Percentiles rank a stretch among this genome's conserved stretches.
Evolutionary conservation across 2,888 invertebrate species (phyloP).

Genomic region (Acrobeloides nanus): DNA sequence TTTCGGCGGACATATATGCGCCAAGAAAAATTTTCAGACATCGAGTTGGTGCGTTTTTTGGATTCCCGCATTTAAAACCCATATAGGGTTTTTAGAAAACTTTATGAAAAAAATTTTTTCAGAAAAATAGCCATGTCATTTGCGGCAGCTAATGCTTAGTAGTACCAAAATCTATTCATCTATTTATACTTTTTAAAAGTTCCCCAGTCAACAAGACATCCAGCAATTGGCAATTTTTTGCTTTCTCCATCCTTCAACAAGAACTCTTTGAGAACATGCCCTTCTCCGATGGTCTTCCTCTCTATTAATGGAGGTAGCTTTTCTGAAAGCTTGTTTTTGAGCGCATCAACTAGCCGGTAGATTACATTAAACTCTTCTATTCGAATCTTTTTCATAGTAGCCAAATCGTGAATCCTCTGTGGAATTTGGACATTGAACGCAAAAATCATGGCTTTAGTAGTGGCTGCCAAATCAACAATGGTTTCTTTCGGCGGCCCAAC

Average conservation of each 20-base stretch:
- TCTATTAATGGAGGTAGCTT: conserved; percentile 67
- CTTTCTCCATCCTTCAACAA: conserved; percentile 64
- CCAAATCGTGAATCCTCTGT: conserved; percentile 56
- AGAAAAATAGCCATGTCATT: too few relatives aligned
- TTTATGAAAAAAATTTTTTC: too few relatives aligned
- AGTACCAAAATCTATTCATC: too few relatives aligned
- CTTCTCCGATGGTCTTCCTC: conserved; percentile 70
- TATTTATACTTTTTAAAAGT: conserved; percentile 46
- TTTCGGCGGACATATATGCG: too few relatives aligned
- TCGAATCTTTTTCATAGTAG: conserved; percentile 60
- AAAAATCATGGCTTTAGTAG: conserved; percentile 68
- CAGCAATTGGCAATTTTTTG: conserved; percentile 61
- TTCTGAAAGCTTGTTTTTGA: conserved; percentile 69
- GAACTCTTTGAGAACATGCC: conserved; percentile 60
- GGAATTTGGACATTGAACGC: conserved; percentile 70
- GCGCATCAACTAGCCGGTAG: conserved; percentile 76
- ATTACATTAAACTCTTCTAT: conserved; percentile 77
- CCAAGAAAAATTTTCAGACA: too few relatives aligned
- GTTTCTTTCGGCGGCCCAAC: conserved; percentile 77
- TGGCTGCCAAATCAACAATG: conserved; percentile 73
- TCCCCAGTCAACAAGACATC: conserved; percentile 47
- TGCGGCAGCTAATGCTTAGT: too few relatives aligned
- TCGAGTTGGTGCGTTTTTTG: too few relatives aligned
- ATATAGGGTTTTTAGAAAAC: too few relatives aligned
- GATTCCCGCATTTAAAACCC: too few relatives aligned